A percentile compares a stretch with the other conserved stretches of the same genome.
phyloP scores from a whole-genome alignment of 2,888 invertebrate genomes.

The Cephalotes varians region DNA sequence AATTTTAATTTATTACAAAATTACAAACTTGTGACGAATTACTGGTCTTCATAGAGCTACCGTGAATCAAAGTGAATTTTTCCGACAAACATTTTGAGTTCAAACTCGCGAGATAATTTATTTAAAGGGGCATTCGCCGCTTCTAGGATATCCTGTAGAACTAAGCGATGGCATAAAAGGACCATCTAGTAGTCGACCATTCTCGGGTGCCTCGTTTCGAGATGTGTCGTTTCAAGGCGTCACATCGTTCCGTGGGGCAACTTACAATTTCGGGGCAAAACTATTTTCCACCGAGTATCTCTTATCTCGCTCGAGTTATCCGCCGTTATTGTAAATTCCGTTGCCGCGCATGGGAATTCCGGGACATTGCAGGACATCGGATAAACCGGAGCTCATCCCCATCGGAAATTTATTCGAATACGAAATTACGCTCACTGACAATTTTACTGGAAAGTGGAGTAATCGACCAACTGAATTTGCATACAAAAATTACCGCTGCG shows the following conservation, averaged over 20 bases:
- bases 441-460: constrained; percentile 20
- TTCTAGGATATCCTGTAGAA: background rate
- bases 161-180: constrained; percentile 1
- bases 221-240: background rate
- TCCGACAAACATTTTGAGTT: background rate
- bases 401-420: constrained; percentile 46
- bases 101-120: constrained; percentile 9
- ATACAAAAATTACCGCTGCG: constrained; percentile 23
- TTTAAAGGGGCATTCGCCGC: background rate
- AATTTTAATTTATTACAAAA: background rate
- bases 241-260: background rate
- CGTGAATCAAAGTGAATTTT: background rate
- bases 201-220: constrained; percentile 6
- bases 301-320: constrained; percentile 30
- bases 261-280: constrained; percentile 30
- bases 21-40: constrained; percentile 17
- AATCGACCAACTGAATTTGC: constrained; percentile 16
- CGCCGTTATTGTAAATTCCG: constrained; percentile 45
- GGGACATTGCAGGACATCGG: constrained; percentile 25
- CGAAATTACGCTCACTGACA: constrained; percentile 43
- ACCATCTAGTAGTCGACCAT: background rate
- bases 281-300: constrained; percentile 30
- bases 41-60: background rate
- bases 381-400: constrained; percentile 36
- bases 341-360: constrained; percentile 32